Evolutionary conservation across 2,113 vertebrate genomes (phyloP), one percentile per base, ranked within the genome.

Genomic region (Formicarius rufipectus): DNA sequence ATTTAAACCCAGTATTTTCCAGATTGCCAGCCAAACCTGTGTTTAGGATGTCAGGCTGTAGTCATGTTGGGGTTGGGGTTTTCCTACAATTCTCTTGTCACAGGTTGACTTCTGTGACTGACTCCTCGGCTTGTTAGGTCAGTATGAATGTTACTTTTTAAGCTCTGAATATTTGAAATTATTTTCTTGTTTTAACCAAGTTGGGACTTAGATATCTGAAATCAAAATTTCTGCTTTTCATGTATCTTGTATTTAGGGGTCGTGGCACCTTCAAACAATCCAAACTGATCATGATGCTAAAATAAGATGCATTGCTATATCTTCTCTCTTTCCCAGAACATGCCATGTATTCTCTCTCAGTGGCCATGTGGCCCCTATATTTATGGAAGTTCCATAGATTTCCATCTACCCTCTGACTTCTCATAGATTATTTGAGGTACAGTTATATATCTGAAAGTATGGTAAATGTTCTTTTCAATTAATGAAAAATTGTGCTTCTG

Each of bases 1-100:
- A 83, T 96, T 96, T 97, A 96, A 96, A 93, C 63, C 28, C 58
- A 35, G 50, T 22, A 22, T 88, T 96, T 92, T 96, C 75, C 88
- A 89, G 63, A 83, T 45, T 87, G 79, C 37, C 75, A 73, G 53
- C 82, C 90, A 94, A 86, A 85, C 6, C 10, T 64, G 45, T 69
- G 45, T 87, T 94, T 83, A 76, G 77, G 53, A 66, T 88, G 37
- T 72, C 75, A 90, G 82, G 40, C 53, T 91, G 45, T 64, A 85
- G 71, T 45, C 31, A 52, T 10, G 1, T 64, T 87, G 39, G 45
- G 69, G 19, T 42, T 58, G 47, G 52, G n/a, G 16, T 35, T 91
- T 93, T 86, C 33, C 52, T 84, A 21, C 50, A 68, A 27, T 87
- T 84, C 56, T 87, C 33, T 78, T 66, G 67, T 90, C 71, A 47